Evolutionary conservation across 2,888 invertebrate species (phyloP).

Genomic region (Linnaemya tessellans): DNA sequence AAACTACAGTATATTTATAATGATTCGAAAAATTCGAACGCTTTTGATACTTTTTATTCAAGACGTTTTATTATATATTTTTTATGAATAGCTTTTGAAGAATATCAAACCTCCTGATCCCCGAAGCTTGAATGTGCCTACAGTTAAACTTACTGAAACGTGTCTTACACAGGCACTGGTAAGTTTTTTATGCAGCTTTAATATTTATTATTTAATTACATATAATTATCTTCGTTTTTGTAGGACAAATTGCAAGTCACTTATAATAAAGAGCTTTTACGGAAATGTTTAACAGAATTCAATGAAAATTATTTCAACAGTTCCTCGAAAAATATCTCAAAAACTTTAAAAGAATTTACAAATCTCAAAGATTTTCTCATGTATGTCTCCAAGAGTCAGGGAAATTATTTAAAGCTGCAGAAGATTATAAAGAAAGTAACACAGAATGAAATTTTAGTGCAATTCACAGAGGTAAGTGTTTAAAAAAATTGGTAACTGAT

Average conservation of each 20-base stretch:
- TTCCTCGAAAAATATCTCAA: slow-evolving; percentile 68
- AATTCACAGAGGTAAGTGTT: slow-evolving; percentile 79
- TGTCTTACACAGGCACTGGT: slow-evolving; percentile 82
- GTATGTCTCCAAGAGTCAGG: slow-evolving; percentile 80
- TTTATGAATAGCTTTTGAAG: slow-evolving; percentile 66
- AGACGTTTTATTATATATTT: background rate
- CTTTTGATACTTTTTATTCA: no score
- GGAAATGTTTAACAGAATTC: slow-evolving; percentile 75
- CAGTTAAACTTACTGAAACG: slow-evolving; percentile 79
- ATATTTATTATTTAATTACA: background rate
- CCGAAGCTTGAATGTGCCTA: slow-evolving; percentile 78
- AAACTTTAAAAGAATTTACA: slow-evolving; percentile 72
- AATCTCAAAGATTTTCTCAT: slow-evolving; percentile 80
- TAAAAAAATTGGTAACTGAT: background rate
- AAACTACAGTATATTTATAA: no score
- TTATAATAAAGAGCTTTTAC: slow-evolving; percentile 80
- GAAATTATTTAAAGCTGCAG: slow-evolving; percentile 81
- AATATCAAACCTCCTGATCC: slow-evolving; percentile 77
- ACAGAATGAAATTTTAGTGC: slow-evolving; percentile 78
- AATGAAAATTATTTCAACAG: slow-evolving; percentile 67
- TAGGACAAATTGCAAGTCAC: slow-evolving; percentile 80
- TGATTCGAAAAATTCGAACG: no score
- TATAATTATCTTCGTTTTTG: slow-evolving; percentile 7
- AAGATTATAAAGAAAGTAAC: slow-evolving; percentile 79
- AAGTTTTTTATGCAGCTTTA: slow-evolving; percentile 52